Conservation (phyloP, 2,888 invertebrate genomes). For the Troides helena region DNA sequence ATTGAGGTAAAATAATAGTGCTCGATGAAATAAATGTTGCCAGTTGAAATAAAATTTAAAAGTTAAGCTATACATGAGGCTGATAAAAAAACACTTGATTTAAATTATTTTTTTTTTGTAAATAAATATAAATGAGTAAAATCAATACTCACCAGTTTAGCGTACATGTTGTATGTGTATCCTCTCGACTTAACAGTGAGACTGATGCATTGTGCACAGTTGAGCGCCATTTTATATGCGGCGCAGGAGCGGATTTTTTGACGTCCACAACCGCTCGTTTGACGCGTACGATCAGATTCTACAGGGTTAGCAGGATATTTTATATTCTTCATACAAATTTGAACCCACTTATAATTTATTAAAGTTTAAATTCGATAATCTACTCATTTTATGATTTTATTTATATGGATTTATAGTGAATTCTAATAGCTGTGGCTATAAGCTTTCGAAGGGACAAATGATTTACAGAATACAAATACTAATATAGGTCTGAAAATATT, state of each 20-base stretch:
- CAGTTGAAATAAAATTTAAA: background rate
- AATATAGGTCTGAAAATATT: too few species aligned
- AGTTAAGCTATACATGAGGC: background rate
- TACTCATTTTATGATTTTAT: conserved; percentile 5
- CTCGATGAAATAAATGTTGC: background rate
- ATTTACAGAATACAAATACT: background rate
- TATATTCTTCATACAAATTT: conserved; percentile 4
- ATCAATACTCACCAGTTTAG: conserved; percentile 65
- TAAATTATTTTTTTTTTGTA: background rate
- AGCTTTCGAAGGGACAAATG: background rate
- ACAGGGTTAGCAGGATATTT: conserved; percentile 29
- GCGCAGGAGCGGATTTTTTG: conserved; percentile 27
- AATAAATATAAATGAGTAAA: conserved; percentile 5
- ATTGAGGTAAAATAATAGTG: background rate
- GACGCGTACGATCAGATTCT: conserved; percentile 17
- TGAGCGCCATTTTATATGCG: conserved; percentile 21
- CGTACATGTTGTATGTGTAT: conserved; percentile 65
- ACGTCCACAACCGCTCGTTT: conserved; percentile 22
- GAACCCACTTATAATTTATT: background rate
- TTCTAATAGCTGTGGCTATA: background rate
- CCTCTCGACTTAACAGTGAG: conserved; percentile 71
- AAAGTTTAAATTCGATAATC: conserved; percentile 1
- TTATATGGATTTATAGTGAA: conserved; percentile 21
- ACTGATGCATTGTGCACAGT: conserved; percentile 53
- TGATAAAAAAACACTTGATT: background rate